Percentiles rank a stretch among this genome's conserved stretches.
These are phyloP conservation scores for Gymnosoma rotundatum DNA, from an alignment of 2,888 invertebrate genomes.

Conservation along the genomic window DNA sequence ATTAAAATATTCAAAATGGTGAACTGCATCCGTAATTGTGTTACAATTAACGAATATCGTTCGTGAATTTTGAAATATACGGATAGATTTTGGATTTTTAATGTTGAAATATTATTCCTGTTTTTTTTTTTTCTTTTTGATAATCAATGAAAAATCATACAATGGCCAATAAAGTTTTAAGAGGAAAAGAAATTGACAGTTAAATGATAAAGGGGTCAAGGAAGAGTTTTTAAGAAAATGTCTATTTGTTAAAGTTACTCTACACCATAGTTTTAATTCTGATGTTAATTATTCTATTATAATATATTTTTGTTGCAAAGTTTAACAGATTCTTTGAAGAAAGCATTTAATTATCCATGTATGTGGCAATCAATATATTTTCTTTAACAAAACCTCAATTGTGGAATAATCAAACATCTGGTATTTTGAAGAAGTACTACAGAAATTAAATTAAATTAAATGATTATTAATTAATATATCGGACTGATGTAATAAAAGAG, in stretches of 20 bases:
- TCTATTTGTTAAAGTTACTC: background rate
- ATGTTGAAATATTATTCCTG: background rate
- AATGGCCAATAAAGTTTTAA: slow-evolving; percentile 30
- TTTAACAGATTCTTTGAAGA: too few relatives aligned
- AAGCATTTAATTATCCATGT: too few relatives aligned
- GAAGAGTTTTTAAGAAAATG: slow-evolving; percentile 3
- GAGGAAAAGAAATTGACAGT: background rate
- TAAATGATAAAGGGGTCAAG: slow-evolving; percentile 35
- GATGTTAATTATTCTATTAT: too few relatives aligned
- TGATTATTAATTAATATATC: too few relatives aligned
- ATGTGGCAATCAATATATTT: too few relatives aligned
- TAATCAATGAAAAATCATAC: background rate
- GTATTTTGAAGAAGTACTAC: too few relatives aligned
- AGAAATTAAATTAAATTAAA: too few relatives aligned
- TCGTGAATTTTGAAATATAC: slow-evolving; percentile 57
- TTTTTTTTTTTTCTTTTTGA: background rate
- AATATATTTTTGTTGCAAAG: too few relatives aligned
- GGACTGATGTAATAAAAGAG: too few relatives aligned
- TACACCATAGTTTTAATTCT: background rate
- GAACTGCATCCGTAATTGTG: slow-evolving; percentile 45
- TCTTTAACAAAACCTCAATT: too few relatives aligned
- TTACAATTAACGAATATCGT: slow-evolving; percentile 42
- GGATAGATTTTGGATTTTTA: slow-evolving; percentile 40
- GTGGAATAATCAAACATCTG: too few relatives aligned
- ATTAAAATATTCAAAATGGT: slow-evolving; percentile 64